Conservation (phyloP, 2,797 vertebrate genomes). For the Helarctos malayanus region DNA sequence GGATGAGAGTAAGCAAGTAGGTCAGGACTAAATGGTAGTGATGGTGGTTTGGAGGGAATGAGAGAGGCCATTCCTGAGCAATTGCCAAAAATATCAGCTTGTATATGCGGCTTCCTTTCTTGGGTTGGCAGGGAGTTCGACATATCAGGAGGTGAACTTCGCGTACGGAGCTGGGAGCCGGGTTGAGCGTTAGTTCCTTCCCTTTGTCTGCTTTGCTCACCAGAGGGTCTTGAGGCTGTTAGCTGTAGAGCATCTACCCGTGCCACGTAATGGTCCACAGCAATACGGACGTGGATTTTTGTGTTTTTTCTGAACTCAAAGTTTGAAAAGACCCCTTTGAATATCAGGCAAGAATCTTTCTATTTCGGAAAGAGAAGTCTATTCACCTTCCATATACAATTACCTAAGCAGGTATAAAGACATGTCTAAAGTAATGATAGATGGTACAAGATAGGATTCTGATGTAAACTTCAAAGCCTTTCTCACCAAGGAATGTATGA, state of each 20-base stretch:
- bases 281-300: background rate
- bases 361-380: background rate
- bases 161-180: slow-evolving; percentile 11
- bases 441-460: background rate
- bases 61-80: slow-evolving; percentile 59
- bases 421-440: background rate
- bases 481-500: background rate
- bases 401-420: background rate
- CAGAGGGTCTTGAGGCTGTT: background rate
- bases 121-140: slow-evolving; percentile 8
- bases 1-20: slow-evolving; percentile 35
- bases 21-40: slow-evolving; percentile 57
- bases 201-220: background rate
- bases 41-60: slow-evolving; percentile 58
- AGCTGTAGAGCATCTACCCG: background rate
- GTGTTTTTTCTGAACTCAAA: background rate
- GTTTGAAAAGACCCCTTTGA: background rate
- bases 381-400: background rate
- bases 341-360: background rate
- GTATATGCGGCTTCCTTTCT: slow-evolving; percentile 68
- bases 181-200: background rate
- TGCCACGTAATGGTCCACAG: background rate
- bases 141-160: slow-evolving; percentile 29
- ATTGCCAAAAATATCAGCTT: slow-evolving; percentile 68
- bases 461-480: slow-evolving; percentile 10